A percentile compares a stretch with the other conserved stretches of the same genome.
Evolutionary conservation across 2,888 invertebrate species (phyloP).

Genomic region (Chorisops tibialis): DNA sequence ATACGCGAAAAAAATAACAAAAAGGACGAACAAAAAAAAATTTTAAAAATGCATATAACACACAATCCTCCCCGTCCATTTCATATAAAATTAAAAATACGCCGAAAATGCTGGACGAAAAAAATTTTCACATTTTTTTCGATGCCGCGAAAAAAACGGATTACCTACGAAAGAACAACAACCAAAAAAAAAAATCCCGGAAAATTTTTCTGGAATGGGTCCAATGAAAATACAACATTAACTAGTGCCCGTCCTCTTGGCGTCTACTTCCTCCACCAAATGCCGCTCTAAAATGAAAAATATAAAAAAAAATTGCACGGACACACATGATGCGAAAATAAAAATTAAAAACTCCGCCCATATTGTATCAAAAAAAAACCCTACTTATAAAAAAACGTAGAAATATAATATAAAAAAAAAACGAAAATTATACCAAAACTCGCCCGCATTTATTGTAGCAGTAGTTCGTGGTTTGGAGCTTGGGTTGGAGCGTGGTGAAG

Average conservation of each 20-base stretch:
- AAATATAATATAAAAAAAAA: slow-evolving; percentile 31
- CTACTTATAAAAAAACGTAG: slow-evolving; percentile 35
- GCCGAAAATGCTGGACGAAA: slow-evolving; percentile 10
- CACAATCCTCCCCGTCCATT: slow-evolving; percentile 1
- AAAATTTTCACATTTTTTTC: slow-evolving; percentile 18
- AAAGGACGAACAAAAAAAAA: slow-evolving; percentile 2
- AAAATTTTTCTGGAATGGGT: slow-evolving; percentile 23
- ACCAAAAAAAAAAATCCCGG: slow-evolving; percentile 20
- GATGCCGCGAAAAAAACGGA: slow-evolving; percentile 19
- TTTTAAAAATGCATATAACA: slow-evolving; percentile 13
- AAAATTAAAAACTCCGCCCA: slow-evolving; percentile 52
- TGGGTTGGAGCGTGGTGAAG: neutral
- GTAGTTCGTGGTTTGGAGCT: neutral
- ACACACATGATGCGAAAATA: slow-evolving; percentile 40
- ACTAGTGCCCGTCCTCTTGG: neutral
- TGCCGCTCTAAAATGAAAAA: neutral
- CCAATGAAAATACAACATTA: slow-evolving; percentile 26
- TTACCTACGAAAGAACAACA: slow-evolving; percentile 17
- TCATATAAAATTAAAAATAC: slow-evolving; percentile 25
- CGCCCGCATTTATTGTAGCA: slow-evolving; percentile 8
- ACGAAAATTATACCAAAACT: slow-evolving; percentile 23
- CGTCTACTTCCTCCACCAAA: neutral
- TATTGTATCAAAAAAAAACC: slow-evolving; percentile 39
- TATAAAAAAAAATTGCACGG: slow-evolving; percentile 13
- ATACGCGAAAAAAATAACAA: neutral